Base-by-base conservation (phyloP, 2,113 vertebrate genomes). In the Aleadryas rufinucha region DNA sequence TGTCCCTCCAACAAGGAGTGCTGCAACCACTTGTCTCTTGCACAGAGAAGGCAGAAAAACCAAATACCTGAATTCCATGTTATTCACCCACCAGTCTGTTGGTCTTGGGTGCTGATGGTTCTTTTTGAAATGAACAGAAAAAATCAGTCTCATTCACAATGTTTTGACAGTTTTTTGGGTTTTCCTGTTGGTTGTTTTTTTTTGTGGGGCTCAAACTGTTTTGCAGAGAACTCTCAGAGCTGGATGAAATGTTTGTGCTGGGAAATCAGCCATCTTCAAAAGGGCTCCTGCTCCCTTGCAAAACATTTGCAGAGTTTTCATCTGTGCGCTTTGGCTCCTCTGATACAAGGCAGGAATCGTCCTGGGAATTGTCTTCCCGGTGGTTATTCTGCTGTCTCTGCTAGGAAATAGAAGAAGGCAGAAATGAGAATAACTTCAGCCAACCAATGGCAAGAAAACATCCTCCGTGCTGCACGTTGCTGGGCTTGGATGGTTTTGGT, bases 301-400 rank as follows among this genome's bases (percentile, higher is more conserved):
- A 88, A 95, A 86, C 87, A 68, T 88, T 88, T 88, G 86, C 87
- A 57, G 94, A 89, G 93, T 93, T 95, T 92, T 93, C 89, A 89
- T 93, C 95, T 89, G 78, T 1, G 3, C 9, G 0, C 68, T 93
- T 87, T 91, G 82, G 87, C 78, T 95, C 78, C 83, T 91, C 84
- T 82, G 84, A 84, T 91, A 87, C 4, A 12, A 95, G 87, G 87
- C 87, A 96, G 96, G 82, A 93, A 93, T 82, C 31, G 4, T 59
- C 95, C 84, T 84, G 94, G 86, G 95, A 95, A 93, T 97, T 96
- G 80, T 89, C 95, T 93, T 95, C 91, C 69, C 39, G 0, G 39
- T 77, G 80, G 89, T 92, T 95, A 37, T 95, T 93, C 91, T 81
- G 89, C 83, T 60, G 21, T 52, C 44, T 95, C 86, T 74, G 68